Conservation (phyloP, 2,888 invertebrate genomes). For the Sinohyriopsis cumingii region DNA sequence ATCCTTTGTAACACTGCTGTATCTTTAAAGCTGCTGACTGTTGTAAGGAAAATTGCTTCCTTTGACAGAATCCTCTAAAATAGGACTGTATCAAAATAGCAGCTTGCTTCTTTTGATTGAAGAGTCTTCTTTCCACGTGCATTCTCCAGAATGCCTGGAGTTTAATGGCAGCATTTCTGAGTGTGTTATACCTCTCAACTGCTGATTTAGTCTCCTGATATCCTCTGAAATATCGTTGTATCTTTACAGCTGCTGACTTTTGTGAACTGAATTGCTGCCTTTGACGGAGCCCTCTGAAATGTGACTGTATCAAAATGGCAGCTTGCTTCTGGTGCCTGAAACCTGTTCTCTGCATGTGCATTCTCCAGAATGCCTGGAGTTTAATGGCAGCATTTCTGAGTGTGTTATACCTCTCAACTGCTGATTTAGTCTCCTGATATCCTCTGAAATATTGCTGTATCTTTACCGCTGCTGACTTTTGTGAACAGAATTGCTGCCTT, state of each 20-base stretch:
- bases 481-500: background rate
- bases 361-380: constrained; percentile 25
- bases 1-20: constrained; percentile 26
- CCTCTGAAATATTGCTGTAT: constrained; percentile 21
- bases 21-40: constrained; percentile 26
- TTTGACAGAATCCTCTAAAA: constrained; percentile 13
- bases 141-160: constrained; percentile 36
- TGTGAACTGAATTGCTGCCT: constrained; percentile 1
- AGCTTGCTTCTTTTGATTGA: constrained; percentile 20
- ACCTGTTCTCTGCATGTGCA: constrained; percentile 8
- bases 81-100: constrained; percentile 29
- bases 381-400: constrained; percentile 12
- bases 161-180: constrained; percentile 26
- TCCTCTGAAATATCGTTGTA: constrained; percentile 19
- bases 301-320: background rate
- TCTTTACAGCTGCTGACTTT: background rate
- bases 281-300: constrained; percentile 6
- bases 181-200: constrained; percentile 6
- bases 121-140: constrained; percentile 6
- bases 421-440: constrained; percentile 11
- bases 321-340: constrained; percentile 12
- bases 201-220: constrained; percentile 1
- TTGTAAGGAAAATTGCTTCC: constrained; percentile 10
- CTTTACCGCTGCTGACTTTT: background rate
- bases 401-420: constrained; percentile 8